Conservation (phyloP, 2,113 vertebrate species). For the Balaeniceps rex region DNA sequence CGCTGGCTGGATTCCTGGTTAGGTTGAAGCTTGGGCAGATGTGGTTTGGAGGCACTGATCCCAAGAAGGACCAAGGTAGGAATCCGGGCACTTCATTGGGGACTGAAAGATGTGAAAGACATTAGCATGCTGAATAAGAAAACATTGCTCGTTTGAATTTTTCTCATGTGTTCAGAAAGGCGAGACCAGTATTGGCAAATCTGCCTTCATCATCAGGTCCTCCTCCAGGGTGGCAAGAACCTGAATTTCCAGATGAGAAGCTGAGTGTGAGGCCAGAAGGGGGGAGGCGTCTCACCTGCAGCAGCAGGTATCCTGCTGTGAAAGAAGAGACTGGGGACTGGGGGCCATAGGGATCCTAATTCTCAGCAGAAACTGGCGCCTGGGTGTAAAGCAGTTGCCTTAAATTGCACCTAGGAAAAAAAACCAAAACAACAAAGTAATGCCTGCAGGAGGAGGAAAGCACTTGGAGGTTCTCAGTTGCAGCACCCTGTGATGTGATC, state of each 20-base stretch:
- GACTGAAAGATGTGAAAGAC: neutral
- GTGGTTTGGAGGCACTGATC: neutral
- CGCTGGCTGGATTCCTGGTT: neutral
- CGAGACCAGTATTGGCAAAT: neutral
- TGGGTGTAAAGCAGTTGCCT: neutral
- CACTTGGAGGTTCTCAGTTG: neutral
- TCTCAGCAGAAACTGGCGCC: neutral
- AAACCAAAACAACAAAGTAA: neutral
- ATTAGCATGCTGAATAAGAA: neutral
- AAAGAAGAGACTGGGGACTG: neutral
- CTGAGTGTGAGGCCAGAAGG: neutral
- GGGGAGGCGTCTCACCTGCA: neutral
- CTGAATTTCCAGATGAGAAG: conserved; percentile 9
- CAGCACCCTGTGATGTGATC: neutral
- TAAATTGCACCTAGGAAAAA: neutral
- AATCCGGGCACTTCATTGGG: neutral
- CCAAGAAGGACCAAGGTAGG: neutral
- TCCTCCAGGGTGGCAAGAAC: neutral
- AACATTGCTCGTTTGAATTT: neutral
- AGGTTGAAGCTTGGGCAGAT: neutral
- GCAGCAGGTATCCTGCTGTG: neutral
- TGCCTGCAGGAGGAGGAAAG: neutral
- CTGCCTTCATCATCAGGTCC: neutral
- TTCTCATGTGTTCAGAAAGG: neutral
- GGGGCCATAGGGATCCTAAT: neutral